Conservation (phyloP, 2,113 vertebrate species). For the Lanius collurio region DNA sequence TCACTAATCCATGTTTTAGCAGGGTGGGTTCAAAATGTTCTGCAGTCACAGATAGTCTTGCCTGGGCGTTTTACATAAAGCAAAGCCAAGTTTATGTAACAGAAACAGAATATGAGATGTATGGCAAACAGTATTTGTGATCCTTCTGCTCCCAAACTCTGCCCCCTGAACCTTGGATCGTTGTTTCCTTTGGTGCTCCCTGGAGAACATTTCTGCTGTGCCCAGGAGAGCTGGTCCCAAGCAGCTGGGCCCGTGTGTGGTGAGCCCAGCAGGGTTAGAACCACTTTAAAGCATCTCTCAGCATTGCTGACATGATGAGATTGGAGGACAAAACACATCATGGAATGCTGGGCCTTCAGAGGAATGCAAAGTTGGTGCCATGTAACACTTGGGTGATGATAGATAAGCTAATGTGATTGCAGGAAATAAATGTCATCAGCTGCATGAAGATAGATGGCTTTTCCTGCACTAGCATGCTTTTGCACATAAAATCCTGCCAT, state of each 20-base stretch:
- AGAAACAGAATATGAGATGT: neutral
- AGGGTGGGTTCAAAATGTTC: neutral
- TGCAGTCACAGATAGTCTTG: neutral
- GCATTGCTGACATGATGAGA: neutral
- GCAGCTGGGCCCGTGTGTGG: neutral
- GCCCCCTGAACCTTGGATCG: neutral
- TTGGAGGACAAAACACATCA: neutral
- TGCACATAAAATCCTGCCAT: constrained; percentile 21
- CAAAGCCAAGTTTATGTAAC: neutral
- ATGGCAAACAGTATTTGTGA: neutral
- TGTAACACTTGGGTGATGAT: neutral
- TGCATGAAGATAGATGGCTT: neutral
- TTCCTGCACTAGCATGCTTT: neutral
- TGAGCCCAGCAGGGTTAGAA: neutral
- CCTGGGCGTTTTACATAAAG: neutral
- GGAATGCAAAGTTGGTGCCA: neutral
- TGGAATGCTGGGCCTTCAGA: neutral
- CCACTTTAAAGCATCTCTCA: neutral
- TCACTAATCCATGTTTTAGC: neutral
- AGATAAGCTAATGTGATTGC: constrained; percentile 6
- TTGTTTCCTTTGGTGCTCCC: neutral
- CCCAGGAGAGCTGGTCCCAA: neutral
- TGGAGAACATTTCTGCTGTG: neutral
- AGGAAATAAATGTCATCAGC: neutral
- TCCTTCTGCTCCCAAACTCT: neutral